Percentiles rank a stretch among this genome's conserved stretches.
Evolutionary conservation across 2,888 invertebrate genomes (phyloP).

Genomic region (Eudemis profundana): DNA sequence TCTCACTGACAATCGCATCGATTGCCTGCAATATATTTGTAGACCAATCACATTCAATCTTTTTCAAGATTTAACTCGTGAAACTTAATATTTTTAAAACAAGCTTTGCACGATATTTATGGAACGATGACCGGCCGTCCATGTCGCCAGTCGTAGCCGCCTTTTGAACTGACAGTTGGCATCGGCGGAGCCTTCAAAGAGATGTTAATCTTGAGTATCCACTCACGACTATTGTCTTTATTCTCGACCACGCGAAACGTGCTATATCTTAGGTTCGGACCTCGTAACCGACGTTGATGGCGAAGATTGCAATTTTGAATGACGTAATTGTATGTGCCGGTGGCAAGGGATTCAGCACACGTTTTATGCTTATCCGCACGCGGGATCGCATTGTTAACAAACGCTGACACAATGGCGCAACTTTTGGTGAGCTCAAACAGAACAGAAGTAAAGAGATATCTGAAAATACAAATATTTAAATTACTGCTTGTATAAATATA

Average conservation of each 20-base stretch:
- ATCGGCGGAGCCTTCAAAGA: conserved; percentile 63
- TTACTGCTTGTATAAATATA: background rate
- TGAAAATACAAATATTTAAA: too few relatives aligned
- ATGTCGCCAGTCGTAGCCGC: conserved; percentile 20
- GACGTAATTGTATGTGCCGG: conserved; percentile 38
- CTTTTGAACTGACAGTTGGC: conserved; percentile 47
- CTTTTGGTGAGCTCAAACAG: background rate
- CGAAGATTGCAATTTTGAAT: conserved; percentile 38
- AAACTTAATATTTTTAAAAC: conserved; percentile 19
- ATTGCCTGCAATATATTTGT: background rate
- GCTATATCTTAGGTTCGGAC: conserved; percentile 70
- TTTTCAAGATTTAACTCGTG: background rate
- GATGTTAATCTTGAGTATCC: conserved; percentile 57
- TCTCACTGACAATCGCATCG: background rate
- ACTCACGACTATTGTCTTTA: conserved; percentile 63
- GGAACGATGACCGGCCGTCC: conserved; percentile 23
- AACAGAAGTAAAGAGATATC: background rate
- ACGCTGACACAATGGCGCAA: conserved; percentile 21
- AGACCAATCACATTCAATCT: background rate
- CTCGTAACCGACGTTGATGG: conserved; percentile 43
- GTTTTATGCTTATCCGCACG: conserved; percentile 36
- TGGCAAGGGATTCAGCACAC: conserved; percentile 37
- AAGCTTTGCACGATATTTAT: conserved; percentile 15
- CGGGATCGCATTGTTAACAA: conserved; percentile 29
- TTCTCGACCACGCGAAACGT: conserved; percentile 59